phyloP scores from a whole-genome alignment of 1,140 invertebrate genomes.

The Theocolax elegans region DNA sequence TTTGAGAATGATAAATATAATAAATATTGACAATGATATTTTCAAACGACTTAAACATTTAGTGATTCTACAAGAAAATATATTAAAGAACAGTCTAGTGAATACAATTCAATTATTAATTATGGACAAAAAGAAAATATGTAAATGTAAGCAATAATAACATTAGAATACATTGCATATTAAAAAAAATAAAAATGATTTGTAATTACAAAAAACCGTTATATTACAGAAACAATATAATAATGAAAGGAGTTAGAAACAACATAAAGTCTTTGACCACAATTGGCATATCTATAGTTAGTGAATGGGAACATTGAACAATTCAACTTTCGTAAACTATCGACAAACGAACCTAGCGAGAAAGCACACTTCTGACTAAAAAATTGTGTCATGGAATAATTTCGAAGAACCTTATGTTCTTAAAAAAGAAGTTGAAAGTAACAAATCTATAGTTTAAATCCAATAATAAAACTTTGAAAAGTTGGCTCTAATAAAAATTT shows the following conservation, averaged over 20 bases:
- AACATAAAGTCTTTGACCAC: not conserved
- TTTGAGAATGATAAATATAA: too few species aligned
- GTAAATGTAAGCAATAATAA: too few species aligned
- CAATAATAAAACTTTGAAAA: not conserved
- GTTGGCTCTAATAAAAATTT: not conserved
- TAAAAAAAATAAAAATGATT: too few species aligned
- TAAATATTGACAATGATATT: too few species aligned
- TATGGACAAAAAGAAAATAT: too few species aligned
- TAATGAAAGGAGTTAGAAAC: not conserved
- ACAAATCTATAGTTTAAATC: not conserved
- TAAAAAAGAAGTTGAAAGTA: not conserved
- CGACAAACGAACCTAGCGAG: not conserved
- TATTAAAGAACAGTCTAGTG: too few species aligned
- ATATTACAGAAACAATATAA: too few species aligned
- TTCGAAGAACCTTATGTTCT: not conserved
- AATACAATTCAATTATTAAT: too few species aligned
- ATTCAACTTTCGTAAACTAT: constrained; percentile 27
- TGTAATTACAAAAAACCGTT: too few species aligned
- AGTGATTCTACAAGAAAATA: too few species aligned
- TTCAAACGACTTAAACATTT: too few species aligned
- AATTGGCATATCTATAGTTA: not conserved
- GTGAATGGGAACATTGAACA: constrained; percentile 11
- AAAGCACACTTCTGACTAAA: not conserved
- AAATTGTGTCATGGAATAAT: constrained; percentile 22
- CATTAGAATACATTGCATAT: too few species aligned